Percentiles rank a stretch among this genome's conserved stretches.
Conservation (phyloP, 2,113 vertebrate species). For the Melanerpes formicivorus region DNA sequence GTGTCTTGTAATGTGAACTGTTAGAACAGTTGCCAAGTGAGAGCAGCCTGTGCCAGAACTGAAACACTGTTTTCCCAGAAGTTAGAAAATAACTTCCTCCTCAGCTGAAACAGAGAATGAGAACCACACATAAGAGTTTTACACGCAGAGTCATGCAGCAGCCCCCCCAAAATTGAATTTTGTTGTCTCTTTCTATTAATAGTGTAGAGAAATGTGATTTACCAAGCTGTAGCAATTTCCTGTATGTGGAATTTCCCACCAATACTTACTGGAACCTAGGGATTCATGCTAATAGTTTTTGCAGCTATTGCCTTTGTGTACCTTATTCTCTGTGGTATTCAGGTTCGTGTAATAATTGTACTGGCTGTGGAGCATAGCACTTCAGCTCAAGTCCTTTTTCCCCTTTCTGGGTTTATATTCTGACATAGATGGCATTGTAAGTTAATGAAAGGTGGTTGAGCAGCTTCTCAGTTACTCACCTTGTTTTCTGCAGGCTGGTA, state of each 20-base stretch:
- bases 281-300: not conserved
- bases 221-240: not conserved
- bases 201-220: not conserved
- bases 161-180: not conserved
- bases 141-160: not conserved
- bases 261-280: not conserved
- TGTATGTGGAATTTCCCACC: not conserved
- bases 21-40: not conserved
- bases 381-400: not conserved
- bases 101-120: not conserved
- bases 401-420: not conserved
- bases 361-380: not conserved
- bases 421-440: not conserved
- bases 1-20: not conserved
- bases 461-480: not conserved
- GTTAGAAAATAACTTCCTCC: not conserved
- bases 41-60: not conserved
- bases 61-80: not conserved
- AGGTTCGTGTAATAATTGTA: not conserved
- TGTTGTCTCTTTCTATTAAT: not conserved
- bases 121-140: not conserved
- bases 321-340: not conserved
- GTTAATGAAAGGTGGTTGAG: not conserved
- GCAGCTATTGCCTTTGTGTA: not conserved
- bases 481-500: slow-evolving; percentile 82